Evolutionary conservation across 2,113 vertebrate genomes (phyloP).

Genomic region (Malurus alboscapulatus): DNA sequence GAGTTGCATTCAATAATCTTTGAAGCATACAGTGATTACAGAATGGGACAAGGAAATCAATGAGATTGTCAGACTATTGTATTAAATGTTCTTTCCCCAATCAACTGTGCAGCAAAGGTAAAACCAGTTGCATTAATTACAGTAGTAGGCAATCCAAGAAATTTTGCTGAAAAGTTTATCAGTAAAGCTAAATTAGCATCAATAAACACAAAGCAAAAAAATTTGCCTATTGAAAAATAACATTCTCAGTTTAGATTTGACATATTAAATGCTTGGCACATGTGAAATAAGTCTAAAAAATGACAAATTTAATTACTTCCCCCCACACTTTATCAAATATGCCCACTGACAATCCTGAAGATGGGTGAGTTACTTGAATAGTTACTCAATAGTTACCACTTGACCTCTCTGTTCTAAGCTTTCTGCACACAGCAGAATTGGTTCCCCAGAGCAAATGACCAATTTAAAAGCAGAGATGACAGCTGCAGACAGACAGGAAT

Average conservation of each 20-base stretch:
- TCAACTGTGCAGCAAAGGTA: not conserved
- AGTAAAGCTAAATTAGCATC: not conserved
- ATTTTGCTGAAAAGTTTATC: not conserved
- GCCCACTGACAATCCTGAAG: not conserved
- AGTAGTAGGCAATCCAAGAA: not conserved
- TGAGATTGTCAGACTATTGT: not conserved
- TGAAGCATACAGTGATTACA: not conserved
- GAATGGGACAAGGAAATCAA: not conserved
- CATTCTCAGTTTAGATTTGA: not conserved
- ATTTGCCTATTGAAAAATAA: not conserved
- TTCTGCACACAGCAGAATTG: not conserved
- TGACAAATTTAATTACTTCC: not conserved
- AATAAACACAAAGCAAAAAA: not conserved
- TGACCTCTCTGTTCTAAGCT: not conserved
- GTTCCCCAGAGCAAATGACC: not conserved
- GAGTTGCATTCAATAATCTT: not conserved
- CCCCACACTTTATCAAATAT: not conserved
- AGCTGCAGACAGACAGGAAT: not conserved
- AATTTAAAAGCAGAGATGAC: not conserved
- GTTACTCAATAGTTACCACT: not conserved
- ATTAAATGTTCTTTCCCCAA: not conserved
- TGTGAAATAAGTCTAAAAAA: not conserved
- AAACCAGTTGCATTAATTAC: not conserved
- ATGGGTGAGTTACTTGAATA: not conserved
- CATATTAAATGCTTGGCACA: not conserved